Base-by-base conservation (phyloP, 2,888 invertebrate species). In the Thereva nobilitata region DNA sequence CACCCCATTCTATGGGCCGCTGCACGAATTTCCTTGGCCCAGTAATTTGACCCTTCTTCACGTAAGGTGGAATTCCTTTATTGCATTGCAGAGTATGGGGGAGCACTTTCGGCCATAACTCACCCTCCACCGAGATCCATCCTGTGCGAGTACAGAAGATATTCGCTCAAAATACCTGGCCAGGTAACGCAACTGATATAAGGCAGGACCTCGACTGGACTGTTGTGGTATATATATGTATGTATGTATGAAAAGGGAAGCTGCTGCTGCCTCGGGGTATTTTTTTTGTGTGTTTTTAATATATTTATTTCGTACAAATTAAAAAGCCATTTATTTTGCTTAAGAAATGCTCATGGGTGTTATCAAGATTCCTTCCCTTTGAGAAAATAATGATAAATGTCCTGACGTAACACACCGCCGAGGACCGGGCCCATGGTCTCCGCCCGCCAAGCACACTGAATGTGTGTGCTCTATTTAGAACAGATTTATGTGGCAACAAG, bases 281-380 rank as follows among this genome's bases (percentile, higher is more conserved):
- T 42, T 44, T 44, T 44, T n/a, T n/a, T 44, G n/a, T n/a, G n/a
- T 44, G 8, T n/a, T 44, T 44, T 44, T 44, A 44, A 44, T 9
- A 42, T 41, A 61, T 10, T 35, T 61, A 50, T 61, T 57, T 50
- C n/a, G 8, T 50, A 56, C 52, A 66, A 66, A 66, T 66, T 66
- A 66, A 66, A 66, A 66, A 66, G 57, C 57, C 53, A 66, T 66
- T 66, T 57, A 57, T 66, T 56, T 57, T 57, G n/a, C 57, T 57
- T 66, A 57, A 50, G 42, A 57, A 52, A 57, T 66, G 34, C 66
- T 66, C 66, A 50, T 57, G 57, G 66, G 57, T 52, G 44, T 52
- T 66, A 66, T 66, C 50, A 61, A 50, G 61, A 40, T 61, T 61
- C 50, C 41, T 61, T 50, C 10, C 61, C 38, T 61, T 49, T 50